A percentile compares a stretch with the other conserved stretches of the same genome.
Conservation (phyloP, 35 echinoderm and acorn worm genomes). For the Apostichopus parvimensis region DNA sequence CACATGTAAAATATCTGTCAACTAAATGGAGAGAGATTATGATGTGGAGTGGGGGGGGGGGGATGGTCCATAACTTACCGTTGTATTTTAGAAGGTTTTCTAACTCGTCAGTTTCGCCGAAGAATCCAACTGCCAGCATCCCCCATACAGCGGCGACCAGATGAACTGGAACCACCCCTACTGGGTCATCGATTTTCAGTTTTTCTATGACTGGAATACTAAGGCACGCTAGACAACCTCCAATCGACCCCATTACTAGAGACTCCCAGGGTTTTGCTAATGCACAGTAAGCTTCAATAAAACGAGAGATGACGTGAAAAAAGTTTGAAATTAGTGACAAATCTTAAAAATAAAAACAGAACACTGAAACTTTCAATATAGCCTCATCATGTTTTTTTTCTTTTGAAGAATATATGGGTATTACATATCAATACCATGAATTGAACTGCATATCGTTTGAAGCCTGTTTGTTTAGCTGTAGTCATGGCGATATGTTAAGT, state of each 20-base stretch:
- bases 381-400: too few relatives aligned
- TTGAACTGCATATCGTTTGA: too few relatives aligned
- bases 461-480: too few relatives aligned
- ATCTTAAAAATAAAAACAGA: too few relatives aligned
- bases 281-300: conserved; percentile 71
- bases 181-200: conserved; percentile 75
- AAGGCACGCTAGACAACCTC: conserved; percentile 55
- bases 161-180: conserved; percentile 82
- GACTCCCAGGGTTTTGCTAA: conserved; percentile 74
- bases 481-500: too few relatives aligned
- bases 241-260: conserved; percentile 67
- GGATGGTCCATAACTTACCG: conserved; percentile 1
- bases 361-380: too few relatives aligned
- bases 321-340: too few relatives aligned
- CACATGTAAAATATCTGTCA: too few relatives aligned
- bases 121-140: conserved; percentile 72
- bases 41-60: too few relatives aligned
- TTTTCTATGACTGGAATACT: conserved; percentile 60
- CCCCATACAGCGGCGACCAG: conserved; percentile 64
- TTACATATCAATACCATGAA: too few relatives aligned
- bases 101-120: conserved; percentile 55
- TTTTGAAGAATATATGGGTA: too few relatives aligned
- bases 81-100: conserved; percentile 41
- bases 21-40: too few relatives aligned
- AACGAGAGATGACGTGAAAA: background rate